Conservation (phyloP, 2,888 invertebrate genomes). For the Hanleya hanleyi region DNA sequence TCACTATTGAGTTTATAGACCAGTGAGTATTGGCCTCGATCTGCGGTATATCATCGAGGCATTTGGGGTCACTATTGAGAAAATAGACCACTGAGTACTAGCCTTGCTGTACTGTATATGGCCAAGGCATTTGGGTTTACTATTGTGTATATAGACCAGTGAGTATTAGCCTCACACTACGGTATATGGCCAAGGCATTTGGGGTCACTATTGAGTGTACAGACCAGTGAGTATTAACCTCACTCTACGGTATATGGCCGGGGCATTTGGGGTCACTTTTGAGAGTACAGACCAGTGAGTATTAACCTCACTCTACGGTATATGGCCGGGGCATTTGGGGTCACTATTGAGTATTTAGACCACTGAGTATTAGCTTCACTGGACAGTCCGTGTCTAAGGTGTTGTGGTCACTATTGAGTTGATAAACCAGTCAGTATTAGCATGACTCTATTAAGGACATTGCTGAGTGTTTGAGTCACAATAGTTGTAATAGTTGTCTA, state of each 20-base stretch:
- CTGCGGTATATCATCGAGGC: slow-evolving; percentile 95
- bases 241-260: slow-evolving; percentile 95
- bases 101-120: slow-evolving; percentile 89
- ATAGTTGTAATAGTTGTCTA: too few species aligned
- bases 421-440: slow-evolving; percentile 92
- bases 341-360: slow-evolving; percentile 94
- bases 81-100: slow-evolving; percentile 89
- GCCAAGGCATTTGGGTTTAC: slow-evolving; percentile 97
- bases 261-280: slow-evolving; percentile 94
- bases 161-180: slow-evolving; percentile 80
- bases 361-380: slow-evolving; percentile 89
- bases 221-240: slow-evolving; percentile 86
- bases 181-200: slow-evolving; percentile 97
- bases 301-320: slow-evolving; percentile 95
- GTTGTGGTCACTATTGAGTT: slow-evolving; percentile 94
- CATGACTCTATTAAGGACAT: too few species aligned
- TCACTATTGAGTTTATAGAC: slow-evolving; percentile 94
- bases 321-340: slow-evolving; percentile 97
- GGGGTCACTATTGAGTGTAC: slow-evolving; percentile 95
- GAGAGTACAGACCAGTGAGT: slow-evolving; percentile 94
- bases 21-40: slow-evolving; percentile 83
- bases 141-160: slow-evolving; percentile 93
- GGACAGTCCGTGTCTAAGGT: slow-evolving; percentile 96
- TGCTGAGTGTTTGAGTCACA: too few species aligned
- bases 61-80: slow-evolving; percentile 95